Percentiles rank a stretch among this genome's conserved stretches.
phyloP scores from a whole-genome alignment of 53 echinoderm and acorn worm genomes.

The Luidia sarsii region DNA sequence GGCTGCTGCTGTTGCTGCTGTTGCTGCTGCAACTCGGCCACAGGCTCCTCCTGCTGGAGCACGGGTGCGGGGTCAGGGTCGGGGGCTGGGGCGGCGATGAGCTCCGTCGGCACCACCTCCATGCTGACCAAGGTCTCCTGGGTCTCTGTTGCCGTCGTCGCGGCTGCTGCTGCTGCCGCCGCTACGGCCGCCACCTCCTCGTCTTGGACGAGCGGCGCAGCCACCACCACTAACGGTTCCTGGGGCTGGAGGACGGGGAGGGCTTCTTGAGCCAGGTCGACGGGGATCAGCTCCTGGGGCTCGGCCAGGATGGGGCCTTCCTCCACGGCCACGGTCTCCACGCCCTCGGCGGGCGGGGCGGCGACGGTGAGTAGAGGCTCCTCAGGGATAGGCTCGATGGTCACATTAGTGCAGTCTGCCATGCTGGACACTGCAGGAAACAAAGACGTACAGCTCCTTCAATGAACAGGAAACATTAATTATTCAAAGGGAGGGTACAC shows the following conservation, averaged over 20 bases:
- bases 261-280: neutral
- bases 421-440: neutral
- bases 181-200: constrained; percentile 8
- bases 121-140: neutral
- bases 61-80: neutral
- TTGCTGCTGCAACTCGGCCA: neutral
- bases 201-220: neutral
- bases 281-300: constrained; percentile 17
- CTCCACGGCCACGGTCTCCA: constrained; percentile 7
- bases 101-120: constrained; percentile 19
- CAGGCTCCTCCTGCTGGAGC: neutral
- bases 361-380: constrained; percentile 16
- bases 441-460: too few relatives aligned
- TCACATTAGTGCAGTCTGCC: neutral
- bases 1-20: constrained; percentile 1
- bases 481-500: too few relatives aligned
- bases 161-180: constrained; percentile 8
- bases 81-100: neutral
- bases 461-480: too few relatives aligned
- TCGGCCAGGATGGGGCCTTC: constrained; percentile 2
- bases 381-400: constrained; percentile 17
- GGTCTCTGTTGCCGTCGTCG: neutral
- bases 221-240: neutral
- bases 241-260: neutral
- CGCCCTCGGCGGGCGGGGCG: constrained; percentile 21